phyloP scores from a whole-genome alignment of 2,797 vertebrate genomes.

The Stomatorhinus walkeri region DNA sequence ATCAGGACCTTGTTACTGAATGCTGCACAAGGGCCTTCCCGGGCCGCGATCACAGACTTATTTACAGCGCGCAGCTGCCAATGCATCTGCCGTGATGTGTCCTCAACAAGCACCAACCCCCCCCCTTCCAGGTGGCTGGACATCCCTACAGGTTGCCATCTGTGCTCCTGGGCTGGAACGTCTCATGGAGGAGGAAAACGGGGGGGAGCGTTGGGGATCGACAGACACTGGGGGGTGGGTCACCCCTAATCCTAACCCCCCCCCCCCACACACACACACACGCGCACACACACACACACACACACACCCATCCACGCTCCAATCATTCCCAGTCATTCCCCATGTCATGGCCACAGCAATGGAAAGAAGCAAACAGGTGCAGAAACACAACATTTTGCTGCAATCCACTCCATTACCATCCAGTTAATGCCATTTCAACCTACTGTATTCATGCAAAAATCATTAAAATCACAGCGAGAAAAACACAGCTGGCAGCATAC shows the following conservation, averaged over 20 bases:
- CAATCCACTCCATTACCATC: constrained; percentile 66
- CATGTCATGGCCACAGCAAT: constrained; percentile 18
- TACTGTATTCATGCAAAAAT: constrained; percentile 74
- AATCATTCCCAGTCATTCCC: constrained; percentile 17
- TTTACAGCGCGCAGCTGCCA: neutral
- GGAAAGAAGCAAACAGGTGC: constrained; percentile 37
- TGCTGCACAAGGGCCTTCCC: neutral
- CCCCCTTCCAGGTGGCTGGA: neutral
- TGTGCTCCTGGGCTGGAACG: neutral
- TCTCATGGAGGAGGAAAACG: neutral
- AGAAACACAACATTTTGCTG: constrained; percentile 38
- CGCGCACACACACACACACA: neutral
- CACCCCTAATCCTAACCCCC: neutral
- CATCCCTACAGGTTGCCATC: constrained; percentile 7
- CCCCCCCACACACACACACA: neutral
- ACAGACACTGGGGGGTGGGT: neutral
- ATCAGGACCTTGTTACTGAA: neutral
- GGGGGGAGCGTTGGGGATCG: neutral
- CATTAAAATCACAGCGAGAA: constrained; percentile 62
- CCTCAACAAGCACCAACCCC: neutral
- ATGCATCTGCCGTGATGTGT: neutral
- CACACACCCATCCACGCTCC: neutral
- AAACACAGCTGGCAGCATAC: neutral
- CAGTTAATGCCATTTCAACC: constrained; percentile 74
- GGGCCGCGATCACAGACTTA: neutral